Conservation (phyloP, 2,797 vertebrate species). For the Synanceia verrucosa region DNA sequence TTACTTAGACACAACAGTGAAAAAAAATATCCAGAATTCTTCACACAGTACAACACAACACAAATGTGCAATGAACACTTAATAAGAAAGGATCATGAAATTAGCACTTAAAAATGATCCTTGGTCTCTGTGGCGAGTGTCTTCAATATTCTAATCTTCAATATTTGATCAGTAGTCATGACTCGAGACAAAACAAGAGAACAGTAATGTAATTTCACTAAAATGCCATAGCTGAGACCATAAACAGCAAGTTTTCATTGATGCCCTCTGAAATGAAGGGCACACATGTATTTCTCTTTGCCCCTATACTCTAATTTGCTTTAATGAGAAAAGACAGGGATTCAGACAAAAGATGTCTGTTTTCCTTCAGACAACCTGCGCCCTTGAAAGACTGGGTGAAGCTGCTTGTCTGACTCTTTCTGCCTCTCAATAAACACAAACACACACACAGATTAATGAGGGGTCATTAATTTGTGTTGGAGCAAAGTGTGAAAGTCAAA, state of each 20-base stretch:
- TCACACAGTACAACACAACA: conserved; percentile 20
- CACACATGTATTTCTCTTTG: conserved; percentile 87
- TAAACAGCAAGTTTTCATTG: conserved; percentile 83
- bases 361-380: conserved; percentile 88
- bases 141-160: conserved; percentile 45
- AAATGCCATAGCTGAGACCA: conserved; percentile 77
- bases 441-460: conserved; percentile 87
- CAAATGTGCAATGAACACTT: conserved; percentile 22
- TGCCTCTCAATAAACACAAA: conserved; percentile 33
- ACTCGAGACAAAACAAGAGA: conserved; percentile 65
- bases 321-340: conserved; percentile 94
- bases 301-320: conserved; percentile 93
- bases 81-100: conserved; percentile 30
- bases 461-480: conserved; percentile 90
- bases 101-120: conserved; percentile 53
- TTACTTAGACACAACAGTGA: conserved; percentile 2
- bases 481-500: conserved; percentile 93
- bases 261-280: conserved; percentile 83
- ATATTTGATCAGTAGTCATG: conserved; percentile 57
- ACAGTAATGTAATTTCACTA: conserved; percentile 72
- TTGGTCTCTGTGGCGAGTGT: conserved; percentile 19
- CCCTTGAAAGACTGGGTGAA: conserved; percentile 89
- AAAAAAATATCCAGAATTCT: conserved; percentile 1
- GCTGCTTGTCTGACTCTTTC: conserved; percentile 64
- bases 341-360: conserved; percentile 94